Conservation (phyloP, 2,113 vertebrate species). For the Otocyon megalotis region DNA sequence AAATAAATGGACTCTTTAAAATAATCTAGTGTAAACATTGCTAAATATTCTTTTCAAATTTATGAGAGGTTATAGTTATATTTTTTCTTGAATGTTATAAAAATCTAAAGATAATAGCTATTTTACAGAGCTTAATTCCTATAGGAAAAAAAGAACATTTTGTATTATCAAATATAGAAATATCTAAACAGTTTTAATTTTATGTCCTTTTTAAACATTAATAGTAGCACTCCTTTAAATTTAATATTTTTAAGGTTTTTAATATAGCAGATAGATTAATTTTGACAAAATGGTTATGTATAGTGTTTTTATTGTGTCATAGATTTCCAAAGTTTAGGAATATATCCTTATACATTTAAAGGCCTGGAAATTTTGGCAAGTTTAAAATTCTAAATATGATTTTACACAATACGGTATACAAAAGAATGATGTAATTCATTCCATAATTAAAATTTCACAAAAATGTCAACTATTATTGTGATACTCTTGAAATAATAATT, state of each 20-base stretch:
- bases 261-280: not conserved
- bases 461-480: not conserved
- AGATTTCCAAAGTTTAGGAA: not conserved
- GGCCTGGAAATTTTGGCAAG: not conserved
- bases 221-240: not conserved
- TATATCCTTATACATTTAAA: not conserved
- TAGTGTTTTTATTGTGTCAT: not conserved
- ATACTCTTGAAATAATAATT: not conserved
- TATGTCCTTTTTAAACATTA: not conserved
- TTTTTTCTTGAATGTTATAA: not conserved
- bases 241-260: not conserved
- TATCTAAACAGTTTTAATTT: not conserved
- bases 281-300: not conserved
- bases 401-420: not conserved
- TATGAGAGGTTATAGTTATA: not conserved
- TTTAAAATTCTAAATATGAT: not conserved
- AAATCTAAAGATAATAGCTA: not conserved
- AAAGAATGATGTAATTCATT: not conserved
- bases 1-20: too few species aligned
- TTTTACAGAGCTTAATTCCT: not conserved
- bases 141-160: not conserved
- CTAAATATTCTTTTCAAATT: not conserved
- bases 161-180: not conserved
- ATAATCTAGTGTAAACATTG: not conserved
- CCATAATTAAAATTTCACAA: not conserved